Conservation (phyloP, 2,113 vertebrate species). For the Casuarius casuarius region DNA sequence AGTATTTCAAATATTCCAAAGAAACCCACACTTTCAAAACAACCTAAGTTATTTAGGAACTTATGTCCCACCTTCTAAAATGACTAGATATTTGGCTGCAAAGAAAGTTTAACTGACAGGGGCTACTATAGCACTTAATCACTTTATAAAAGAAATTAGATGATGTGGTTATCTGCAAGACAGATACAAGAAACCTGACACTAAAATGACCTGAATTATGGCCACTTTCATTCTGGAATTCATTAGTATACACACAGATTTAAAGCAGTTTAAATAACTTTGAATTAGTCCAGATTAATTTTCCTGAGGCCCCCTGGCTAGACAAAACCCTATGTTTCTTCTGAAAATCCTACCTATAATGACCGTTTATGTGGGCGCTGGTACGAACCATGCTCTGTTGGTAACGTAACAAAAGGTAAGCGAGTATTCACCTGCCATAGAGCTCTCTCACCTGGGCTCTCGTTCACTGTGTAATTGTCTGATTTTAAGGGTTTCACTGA, state of each 20-base stretch:
- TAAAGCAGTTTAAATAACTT: not conserved
- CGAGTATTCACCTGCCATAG: fast-evolving
- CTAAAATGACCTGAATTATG: not conserved
- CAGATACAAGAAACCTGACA: not conserved
- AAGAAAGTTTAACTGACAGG: not conserved
- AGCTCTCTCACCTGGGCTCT: not conserved
- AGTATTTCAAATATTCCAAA: not conserved
- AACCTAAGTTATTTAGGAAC: not conserved
- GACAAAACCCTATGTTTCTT: not conserved
- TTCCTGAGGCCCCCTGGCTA: not conserved
- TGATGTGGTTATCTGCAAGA: not conserved
- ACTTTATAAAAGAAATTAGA: not conserved
- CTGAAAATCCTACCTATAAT: not conserved
- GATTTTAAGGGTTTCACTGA: not conserved
- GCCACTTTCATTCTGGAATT: not conserved
- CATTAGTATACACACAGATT: not conserved
- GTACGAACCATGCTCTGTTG: not conserved
- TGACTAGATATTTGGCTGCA: not conserved
- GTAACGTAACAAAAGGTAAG: not conserved
- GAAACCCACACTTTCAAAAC: not conserved
- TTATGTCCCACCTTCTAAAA: not conserved
- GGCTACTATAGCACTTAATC: not conserved
- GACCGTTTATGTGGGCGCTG: not conserved
- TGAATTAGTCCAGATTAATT: not conserved
- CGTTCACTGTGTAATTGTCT: not conserved